Conservation (phyloP, 2,113 vertebrate species). For the Oophaga pumilio region DNA sequence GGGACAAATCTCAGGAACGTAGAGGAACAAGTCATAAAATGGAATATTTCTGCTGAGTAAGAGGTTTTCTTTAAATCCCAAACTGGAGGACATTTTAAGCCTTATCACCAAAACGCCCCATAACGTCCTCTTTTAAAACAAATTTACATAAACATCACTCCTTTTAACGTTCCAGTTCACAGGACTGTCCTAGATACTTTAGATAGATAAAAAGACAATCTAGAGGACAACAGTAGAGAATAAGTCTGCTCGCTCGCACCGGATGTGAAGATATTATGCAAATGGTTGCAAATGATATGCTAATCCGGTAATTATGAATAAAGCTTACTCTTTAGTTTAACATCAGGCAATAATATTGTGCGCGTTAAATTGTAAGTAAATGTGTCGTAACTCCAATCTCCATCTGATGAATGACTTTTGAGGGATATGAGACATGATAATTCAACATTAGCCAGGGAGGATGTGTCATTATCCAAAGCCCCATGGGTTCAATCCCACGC, state of each 20-base stretch:
- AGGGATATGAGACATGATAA: slow-evolving; percentile 22
- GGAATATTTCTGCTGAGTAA: too few species aligned
- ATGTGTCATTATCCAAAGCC: not conserved
- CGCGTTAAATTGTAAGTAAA: slow-evolving; percentile 15
- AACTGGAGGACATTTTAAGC: too few species aligned
- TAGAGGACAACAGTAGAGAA: not conserved
- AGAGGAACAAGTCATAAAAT: too few species aligned
- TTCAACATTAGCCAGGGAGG: slow-evolving; percentile 16
- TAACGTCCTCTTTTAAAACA: too few species aligned
- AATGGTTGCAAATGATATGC: slow-evolving; percentile 28
- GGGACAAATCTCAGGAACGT: too few species aligned
- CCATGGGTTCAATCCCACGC: not conserved
- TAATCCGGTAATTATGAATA: slow-evolving; percentile 33
- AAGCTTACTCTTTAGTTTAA: slow-evolving; percentile 9
- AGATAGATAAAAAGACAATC: not conserved
- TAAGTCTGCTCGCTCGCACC: not conserved
- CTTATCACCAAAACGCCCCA: too few species aligned
- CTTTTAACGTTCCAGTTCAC: too few species aligned
- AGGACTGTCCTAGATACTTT: not conserved
- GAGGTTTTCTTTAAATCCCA: too few species aligned
- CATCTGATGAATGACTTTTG: slow-evolving; percentile 20
- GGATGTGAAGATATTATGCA: slow-evolving; percentile 1
- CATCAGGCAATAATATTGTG: slow-evolving; percentile 27
- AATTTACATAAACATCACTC: too few species aligned
- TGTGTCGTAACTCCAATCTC: slow-evolving; percentile 10